These are phyloP conservation scores for Gadus chalcogrammus DNA, from an alignment of 2,113 vertebrate genomes.

Conservation along the genomic window DNA sequence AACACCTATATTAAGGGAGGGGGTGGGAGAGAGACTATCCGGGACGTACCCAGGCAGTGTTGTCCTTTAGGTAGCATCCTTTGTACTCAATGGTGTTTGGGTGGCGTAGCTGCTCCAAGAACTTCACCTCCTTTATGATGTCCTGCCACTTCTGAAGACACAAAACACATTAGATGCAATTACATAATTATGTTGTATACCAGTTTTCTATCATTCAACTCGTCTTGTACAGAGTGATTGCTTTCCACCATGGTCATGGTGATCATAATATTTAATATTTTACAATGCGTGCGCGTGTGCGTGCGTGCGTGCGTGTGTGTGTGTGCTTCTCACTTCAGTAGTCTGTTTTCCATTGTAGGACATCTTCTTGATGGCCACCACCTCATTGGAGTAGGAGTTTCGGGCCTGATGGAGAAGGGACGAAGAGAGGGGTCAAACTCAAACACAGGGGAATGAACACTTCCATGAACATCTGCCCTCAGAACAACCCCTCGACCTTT, in stretches of 20 bases:
- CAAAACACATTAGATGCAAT: constrained; percentile 20
- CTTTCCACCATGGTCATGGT: no score
- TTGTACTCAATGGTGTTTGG: constrained; percentile 98
- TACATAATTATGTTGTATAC: constrained; percentile 19
- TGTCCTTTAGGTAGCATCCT: constrained; percentile 98
- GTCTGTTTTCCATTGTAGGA: constrained; percentile 97
- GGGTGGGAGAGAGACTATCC: neutral
- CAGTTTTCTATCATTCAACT: neutral
- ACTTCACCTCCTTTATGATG: constrained; percentile 98
- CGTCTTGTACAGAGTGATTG: no score
- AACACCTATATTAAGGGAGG: neutral
- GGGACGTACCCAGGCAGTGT: constrained; percentile 89
- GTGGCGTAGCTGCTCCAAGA: constrained; percentile 91
- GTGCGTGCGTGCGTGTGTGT: neutral
- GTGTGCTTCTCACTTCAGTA: constrained; percentile 81
- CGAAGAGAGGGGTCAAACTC: neutral
- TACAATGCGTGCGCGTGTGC: no score
- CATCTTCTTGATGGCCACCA: constrained; percentile 99
- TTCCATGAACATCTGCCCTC: neutral
- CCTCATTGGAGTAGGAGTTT: constrained; percentile 92
- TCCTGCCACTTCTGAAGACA: constrained; percentile 95
- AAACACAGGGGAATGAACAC: neutral
- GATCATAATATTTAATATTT: no score
- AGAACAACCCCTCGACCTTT: neutral
- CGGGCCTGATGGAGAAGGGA: constrained; percentile 77